Evolutionary conservation across 53 echinoderm and acorn worm genomes (phyloP), one percentile per base, ranked within the genome.

Genomic region (Mesocentrotus franciscanus): DNA sequence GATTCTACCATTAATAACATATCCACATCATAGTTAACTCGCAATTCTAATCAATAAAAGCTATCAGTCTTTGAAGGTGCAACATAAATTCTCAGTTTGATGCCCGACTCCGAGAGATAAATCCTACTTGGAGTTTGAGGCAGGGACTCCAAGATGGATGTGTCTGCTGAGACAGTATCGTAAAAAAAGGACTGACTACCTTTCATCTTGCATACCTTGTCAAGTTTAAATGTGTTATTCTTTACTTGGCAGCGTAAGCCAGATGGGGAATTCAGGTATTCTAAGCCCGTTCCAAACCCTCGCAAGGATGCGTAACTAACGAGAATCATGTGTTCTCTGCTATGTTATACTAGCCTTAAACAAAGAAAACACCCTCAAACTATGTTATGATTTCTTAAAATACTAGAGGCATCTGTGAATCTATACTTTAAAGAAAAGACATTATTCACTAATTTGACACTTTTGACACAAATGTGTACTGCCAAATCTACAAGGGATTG

Each of bases 201-300:
- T 29, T 75, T 75, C 75, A 75, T n/a, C 26, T 58, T 8, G 91
- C 91, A 91, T 91, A 91, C 91, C 91, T 29, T 91, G 91, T 91
- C 91, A 91, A 91, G 64, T 91, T 36, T 61, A 61, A 91, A 91
- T 91, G 91, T 91, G 91, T 91, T 91, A 35, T 91, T 91, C 91
- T 66, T 91, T 91, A 66, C 33, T 66, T 66, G 62, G 64, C 91
- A 91, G 24, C 5, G 26, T 5, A 58, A 87, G 14, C 87, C 87
- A 87, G 87, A 87, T 87, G 87, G 58, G 87, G 87, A 87, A 87
- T 87, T 58, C 58, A 57, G 87, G 24, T 87, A 57, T 87, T 87
- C 87, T 87, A 58, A 58, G 87, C 58, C 58, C 1, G n/a, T 87
- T 59, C 27, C 27, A 87, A n/a, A 58, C 39, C 84, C 16, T 39